phyloP scores from a whole-genome alignment of 2,888 invertebrate species.

The Adelphocoris suturalis region DNA sequence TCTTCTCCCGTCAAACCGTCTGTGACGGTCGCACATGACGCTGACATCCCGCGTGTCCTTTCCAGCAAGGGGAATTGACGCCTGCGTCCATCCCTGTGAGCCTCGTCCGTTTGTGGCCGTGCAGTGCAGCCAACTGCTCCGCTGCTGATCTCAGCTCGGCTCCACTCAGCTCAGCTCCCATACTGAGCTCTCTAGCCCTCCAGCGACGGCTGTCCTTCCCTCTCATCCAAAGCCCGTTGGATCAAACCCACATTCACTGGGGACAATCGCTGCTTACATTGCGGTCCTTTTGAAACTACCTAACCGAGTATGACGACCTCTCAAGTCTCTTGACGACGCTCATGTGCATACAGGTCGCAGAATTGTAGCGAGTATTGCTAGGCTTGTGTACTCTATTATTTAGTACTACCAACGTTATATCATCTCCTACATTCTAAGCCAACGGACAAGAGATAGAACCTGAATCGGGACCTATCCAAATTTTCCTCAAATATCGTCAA shows the following conservation, averaged over 20 bases:
- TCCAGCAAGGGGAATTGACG: conserved; percentile 10
- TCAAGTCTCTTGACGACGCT: background rate
- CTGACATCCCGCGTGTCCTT: background rate
- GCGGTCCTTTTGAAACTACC: background rate
- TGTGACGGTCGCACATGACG: background rate
- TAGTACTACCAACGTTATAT: too few species aligned
- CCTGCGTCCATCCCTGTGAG: background rate
- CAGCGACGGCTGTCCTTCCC: conserved; percentile 27
- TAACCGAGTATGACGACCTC: background rate
- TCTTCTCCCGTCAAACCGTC: background rate
- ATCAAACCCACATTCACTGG: background rate
- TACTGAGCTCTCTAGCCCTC: background rate
- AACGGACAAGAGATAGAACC: too few species aligned
- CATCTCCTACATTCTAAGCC: too few species aligned
- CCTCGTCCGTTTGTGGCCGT: background rate
- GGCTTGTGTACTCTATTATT: too few species aligned
- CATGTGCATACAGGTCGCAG: too few species aligned
- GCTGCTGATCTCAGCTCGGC: background rate
- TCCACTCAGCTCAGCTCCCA: background rate
- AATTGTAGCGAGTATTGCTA: too few species aligned
- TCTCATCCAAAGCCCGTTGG: background rate
- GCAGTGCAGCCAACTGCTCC: background rate
- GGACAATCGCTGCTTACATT: background rate
- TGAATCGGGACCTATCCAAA: too few species aligned
- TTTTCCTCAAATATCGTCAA: too few species aligned